These are phyloP conservation scores for Onchidella celtica DNA, from an alignment of 2,888 invertebrate genomes.

Conservation along the genomic window DNA sequence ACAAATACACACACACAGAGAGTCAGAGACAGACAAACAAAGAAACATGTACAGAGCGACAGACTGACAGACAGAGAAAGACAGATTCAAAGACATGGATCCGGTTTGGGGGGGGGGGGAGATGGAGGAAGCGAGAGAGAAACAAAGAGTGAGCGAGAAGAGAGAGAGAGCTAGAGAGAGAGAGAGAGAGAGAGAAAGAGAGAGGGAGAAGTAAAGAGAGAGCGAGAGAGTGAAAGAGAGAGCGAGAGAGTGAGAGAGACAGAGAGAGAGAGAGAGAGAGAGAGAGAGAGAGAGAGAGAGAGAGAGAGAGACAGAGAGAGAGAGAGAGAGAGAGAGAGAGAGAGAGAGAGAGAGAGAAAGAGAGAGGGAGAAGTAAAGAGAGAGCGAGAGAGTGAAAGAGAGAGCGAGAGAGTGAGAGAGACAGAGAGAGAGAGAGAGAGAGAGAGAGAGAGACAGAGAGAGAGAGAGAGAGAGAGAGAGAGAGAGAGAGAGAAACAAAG, in stretches of 20 bases:
- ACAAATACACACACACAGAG: background rate
- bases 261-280: too few relatives aligned
- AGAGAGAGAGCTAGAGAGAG: too few relatives aligned
- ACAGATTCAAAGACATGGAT: too few relatives aligned
- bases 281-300: background rate
- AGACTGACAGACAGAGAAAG: too few relatives aligned
- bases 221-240: too few relatives aligned
- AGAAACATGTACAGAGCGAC: background rate
- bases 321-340: background rate
- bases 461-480: too few relatives aligned
- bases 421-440: background rate
- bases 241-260: too few relatives aligned
- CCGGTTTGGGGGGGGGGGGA: background rate
- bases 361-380: background rate
- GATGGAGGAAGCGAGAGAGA: background rate
- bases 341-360: background rate
- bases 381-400: too few relatives aligned
- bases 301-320: background rate
- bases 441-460: background rate
- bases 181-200: too few relatives aligned
- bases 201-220: too few relatives aligned
- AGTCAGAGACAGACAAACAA: background rate
- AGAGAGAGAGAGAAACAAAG: too few relatives aligned
- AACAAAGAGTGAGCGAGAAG: background rate
- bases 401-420: too few relatives aligned